These are phyloP conservation scores for Asobara japonica DNA, from an alignment of 1,140 invertebrate species.

Conservation along the genomic window DNA sequence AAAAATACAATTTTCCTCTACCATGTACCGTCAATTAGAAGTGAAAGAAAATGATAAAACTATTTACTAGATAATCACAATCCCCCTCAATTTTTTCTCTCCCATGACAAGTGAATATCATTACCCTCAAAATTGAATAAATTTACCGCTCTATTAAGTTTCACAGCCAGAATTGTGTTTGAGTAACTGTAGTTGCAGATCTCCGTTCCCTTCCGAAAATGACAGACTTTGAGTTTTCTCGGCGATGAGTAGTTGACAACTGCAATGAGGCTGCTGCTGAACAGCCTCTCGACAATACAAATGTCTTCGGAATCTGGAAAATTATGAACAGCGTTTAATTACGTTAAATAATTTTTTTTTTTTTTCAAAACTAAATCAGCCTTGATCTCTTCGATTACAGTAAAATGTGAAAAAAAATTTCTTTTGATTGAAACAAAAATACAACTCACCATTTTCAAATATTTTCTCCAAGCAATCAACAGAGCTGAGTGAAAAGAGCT, in stretches of 20 bases:
- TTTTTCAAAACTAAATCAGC: background rate
- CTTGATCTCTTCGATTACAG: background rate
- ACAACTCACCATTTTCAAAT: constrained; percentile 77
- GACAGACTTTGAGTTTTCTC: constrained; percentile 94
- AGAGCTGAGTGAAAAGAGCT: constrained; percentile 84
- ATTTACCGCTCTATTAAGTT: constrained; percentile 94
- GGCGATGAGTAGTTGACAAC: constrained; percentile 92
- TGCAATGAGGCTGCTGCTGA: constrained; percentile 96
- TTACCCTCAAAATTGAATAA: constrained; percentile 9
- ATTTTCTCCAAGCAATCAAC: constrained; percentile 90
- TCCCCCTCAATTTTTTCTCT: background rate
- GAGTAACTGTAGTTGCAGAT: constrained; percentile 99
- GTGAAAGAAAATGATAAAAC: background rate
- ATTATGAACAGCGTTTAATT: too few species aligned
- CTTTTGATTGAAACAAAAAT: constrained; percentile 3
- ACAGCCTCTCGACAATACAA: constrained; percentile 94
- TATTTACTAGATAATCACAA: background rate
- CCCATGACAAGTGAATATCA: background rate
- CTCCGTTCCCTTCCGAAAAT: constrained; percentile 98
- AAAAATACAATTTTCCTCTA: too few species aligned
- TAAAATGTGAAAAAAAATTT: too few species aligned
- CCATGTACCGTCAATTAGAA: too few species aligned
- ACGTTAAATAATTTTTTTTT: background rate
- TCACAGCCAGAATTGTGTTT: constrained; percentile 96
- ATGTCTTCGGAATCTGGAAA: constrained; percentile 82